These are phyloP conservation scores for Teleiodes luculella DNA, from an alignment of 2,888 invertebrate species.

Conservation along the genomic window DNA sequence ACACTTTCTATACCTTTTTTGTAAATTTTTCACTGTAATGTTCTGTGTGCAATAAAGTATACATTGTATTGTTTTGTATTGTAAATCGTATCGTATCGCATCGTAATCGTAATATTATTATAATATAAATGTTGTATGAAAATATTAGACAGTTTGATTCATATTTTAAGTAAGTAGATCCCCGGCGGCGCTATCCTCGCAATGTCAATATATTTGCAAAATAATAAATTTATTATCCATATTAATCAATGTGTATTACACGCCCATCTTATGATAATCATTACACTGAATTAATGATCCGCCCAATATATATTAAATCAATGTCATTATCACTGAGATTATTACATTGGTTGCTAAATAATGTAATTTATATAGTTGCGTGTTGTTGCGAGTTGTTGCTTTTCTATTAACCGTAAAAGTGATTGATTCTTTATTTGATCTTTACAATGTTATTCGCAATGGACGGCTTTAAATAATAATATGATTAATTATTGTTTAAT, in stretches of 20 bases:
- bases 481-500: background rate
- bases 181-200: no score
- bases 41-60: no score
- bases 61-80: no score
- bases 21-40: no score
- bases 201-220: no score
- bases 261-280: background rate
- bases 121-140: no score
- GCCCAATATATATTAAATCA: constrained; percentile 25
- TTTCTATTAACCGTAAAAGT: background rate
- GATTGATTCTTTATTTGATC: background rate
- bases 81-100: no score
- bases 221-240: background rate
- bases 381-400: background rate
- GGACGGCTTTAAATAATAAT: background rate
- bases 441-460: background rate
- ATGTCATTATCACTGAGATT: constrained; percentile 33
- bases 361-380: constrained; percentile 8
- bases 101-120: no score
- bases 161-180: no score
- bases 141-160: no score
- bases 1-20: no score
- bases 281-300: constrained; percentile 36
- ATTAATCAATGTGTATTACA: background rate
- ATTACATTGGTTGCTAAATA: constrained; percentile 31